phyloP scores from a whole-genome alignment of 2,113 vertebrate genomes.

The Barbus barbus region DNA sequence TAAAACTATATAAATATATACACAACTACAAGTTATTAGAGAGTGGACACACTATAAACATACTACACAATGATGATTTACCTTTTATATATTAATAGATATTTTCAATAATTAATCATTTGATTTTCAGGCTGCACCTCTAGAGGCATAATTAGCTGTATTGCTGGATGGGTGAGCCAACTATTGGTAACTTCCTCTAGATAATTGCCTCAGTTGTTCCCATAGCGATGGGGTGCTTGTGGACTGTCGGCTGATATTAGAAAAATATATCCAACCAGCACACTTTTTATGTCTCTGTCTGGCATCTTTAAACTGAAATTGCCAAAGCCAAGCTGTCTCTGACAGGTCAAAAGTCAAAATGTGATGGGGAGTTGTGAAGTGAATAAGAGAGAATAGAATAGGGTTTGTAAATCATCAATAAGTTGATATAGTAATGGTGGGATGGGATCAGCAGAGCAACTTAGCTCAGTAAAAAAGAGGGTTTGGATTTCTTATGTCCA shows the following conservation, averaged over 20 bases:
- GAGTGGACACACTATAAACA: too few relatives aligned
- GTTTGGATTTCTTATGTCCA: conserved; percentile 1
- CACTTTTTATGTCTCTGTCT: neutral
- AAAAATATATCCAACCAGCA: neutral
- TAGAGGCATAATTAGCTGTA: too few relatives aligned
- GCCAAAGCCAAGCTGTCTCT: neutral
- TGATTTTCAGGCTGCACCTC: too few relatives aligned
- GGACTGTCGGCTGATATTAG: neutral
- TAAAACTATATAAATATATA: too few relatives aligned
- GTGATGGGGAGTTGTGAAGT: neutral
- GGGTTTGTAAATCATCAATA: neutral
- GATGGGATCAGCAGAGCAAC: neutral
- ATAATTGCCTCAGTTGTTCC: too few relatives aligned
- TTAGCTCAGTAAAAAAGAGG: neutral
- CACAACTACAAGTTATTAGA: too few relatives aligned
- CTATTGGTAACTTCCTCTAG: too few relatives aligned
- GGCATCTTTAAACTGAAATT: neutral
- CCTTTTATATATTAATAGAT: too few relatives aligned
- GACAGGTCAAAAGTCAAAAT: neutral
- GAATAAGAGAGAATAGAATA: neutral
- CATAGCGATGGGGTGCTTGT: neutral
- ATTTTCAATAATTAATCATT: too few relatives aligned
- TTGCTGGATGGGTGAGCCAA: too few relatives aligned
- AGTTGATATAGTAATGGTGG: too few relatives aligned
- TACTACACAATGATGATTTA: too few relatives aligned